A percentile compares a stretch with the other conserved stretches of the same genome.
These are phyloP conservation scores for Subacronicta megacephala DNA, from an alignment of 2,888 invertebrate genomes.

Conservation along the genomic window DNA sequence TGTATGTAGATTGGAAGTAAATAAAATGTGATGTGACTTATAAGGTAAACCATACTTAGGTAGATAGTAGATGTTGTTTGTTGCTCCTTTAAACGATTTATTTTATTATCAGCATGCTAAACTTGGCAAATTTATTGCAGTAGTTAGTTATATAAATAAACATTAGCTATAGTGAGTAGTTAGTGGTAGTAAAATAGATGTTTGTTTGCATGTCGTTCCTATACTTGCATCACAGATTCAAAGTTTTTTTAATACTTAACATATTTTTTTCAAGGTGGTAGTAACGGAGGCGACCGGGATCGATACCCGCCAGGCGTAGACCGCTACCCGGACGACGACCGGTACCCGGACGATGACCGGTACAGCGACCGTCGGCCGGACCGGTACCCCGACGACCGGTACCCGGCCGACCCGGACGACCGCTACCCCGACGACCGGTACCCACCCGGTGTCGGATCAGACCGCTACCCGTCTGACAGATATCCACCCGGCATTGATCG, in stretches of 20 bases:
- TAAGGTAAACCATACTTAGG: not conserved
- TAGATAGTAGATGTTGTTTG: slow-evolving; percentile 14
- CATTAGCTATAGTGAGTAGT: slow-evolving; percentile 30
- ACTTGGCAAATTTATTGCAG: slow-evolving; percentile 31
- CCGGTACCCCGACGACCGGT: slow-evolving; percentile 80
- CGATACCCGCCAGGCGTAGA: slow-evolving; percentile 85
- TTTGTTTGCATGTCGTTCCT: slow-evolving; percentile 36
- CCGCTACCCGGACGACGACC: slow-evolving; percentile 86
- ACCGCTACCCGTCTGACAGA: slow-evolving; percentile 67
- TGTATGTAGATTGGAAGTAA: slow-evolving; percentile 5
- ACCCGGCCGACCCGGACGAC: slow-evolving; percentile 82
- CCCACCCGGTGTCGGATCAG: slow-evolving; percentile 67
- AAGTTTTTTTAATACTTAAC: slow-evolving; percentile 24
- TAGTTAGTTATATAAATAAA: slow-evolving; percentile 30
- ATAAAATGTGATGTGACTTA: slow-evolving; percentile 3
- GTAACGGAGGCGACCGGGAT: slow-evolving; percentile 75
- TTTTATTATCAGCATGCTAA: slow-evolving; percentile 30
- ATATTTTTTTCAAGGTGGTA: slow-evolving; percentile 79
- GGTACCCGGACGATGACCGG: slow-evolving; percentile 87
- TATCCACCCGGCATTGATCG: slow-evolving; percentile 85
- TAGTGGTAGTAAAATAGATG: slow-evolving; percentile 36
- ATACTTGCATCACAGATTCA: not conserved
- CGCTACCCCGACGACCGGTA: slow-evolving; percentile 64
- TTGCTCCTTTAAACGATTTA: slow-evolving; percentile 12
- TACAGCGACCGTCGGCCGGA: slow-evolving; percentile 81